Evolutionary conservation across 1,140 invertebrate genomes (phyloP).

Genomic region (Aphelinus certus): DNA sequence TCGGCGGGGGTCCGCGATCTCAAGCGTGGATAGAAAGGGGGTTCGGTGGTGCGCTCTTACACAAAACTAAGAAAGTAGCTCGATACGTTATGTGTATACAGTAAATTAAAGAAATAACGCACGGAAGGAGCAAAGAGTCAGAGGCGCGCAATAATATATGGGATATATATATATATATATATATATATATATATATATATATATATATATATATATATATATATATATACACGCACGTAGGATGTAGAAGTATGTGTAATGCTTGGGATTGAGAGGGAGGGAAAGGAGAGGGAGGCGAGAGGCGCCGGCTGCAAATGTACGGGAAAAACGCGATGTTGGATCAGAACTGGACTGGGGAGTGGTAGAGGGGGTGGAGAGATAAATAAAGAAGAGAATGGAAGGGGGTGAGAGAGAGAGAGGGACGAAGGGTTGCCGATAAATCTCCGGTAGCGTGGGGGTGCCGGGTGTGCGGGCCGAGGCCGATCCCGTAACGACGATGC

Average conservation of each 20-base stretch:
- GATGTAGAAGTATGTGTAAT: too few relatives aligned
- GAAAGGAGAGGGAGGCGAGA: neutral
- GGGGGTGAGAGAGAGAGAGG: neutral
- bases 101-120: conserved; percentile 23
- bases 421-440: conserved; percentile 51
- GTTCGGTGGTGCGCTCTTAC: too few relatives aligned
- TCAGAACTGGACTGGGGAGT: too few relatives aligned
- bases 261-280: neutral
- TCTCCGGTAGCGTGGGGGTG: conserved; percentile 47
- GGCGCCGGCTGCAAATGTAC: neutral
- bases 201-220: too few relatives aligned
- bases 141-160: too few relatives aligned
- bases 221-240: too few relatives aligned
- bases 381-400: conserved; percentile 4
- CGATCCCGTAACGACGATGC: conserved; percentile 43
- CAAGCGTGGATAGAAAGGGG: neutral
- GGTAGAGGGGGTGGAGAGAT: neutral
- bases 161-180: too few relatives aligned
- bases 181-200: too few relatives aligned
- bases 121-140: too few relatives aligned
- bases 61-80: neutral
- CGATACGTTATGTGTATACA: neutral
- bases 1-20: neutral
- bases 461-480: conserved; percentile 43
- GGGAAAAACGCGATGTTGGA: neutral